Base-by-base conservation (phyloP, 2,113 vertebrate genomes). In the Phyllopteryx taeniolatus region DNA sequence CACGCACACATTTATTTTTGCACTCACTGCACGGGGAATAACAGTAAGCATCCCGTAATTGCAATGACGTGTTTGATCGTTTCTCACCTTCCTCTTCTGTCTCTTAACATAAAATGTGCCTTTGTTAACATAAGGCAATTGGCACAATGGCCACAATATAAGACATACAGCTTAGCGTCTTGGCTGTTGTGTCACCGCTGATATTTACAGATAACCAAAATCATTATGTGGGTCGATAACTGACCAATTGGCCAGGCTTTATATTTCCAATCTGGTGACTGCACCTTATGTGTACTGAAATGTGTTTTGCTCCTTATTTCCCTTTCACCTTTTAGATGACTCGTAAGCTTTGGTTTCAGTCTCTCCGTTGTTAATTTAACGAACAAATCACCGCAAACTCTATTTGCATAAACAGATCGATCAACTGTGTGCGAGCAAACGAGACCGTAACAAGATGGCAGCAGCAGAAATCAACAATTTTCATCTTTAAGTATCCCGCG, bases 381-480 rank as follows among this genome's bases (percentile, higher is more conserved):
- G 2, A 61, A 63, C 61, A 39, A 39, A 68, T 68, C 31, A 14
- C 7, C 39, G 2, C 15, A 67, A 11, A 17, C 51, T 7, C 6
- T 31, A 42, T 59, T 59, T 31, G 27, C 22, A 31, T 63, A 8
- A 42, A 63, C 35, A 11, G 35, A 61, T 39, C 15, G 59, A 17
- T 39, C 44, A 47, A 67, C 67, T 64, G 35, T 56, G 60, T 47
- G 20, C 44, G 54, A 62, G 73, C 46, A 73, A 80, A 77, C 31
- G 51, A 75, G 68, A 14, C 19, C 14, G 62, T 57, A 70, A 62
- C 22, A 67, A 77, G 49, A 51, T 79, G 79, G 73, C 72, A 79
- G 74, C 64, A 4, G 35, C 59, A 65, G 72, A 72, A 83, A 72
- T 68, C 70, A 73, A 77, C 42, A 31, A 64, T 81, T 83, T 84